A percentile compares a stretch with the other conserved stretches of the same genome.
These are phyloP conservation scores for Platysteira castanea DNA, from an alignment of 2,113 vertebrate species.

Conservation along the genomic window DNA sequence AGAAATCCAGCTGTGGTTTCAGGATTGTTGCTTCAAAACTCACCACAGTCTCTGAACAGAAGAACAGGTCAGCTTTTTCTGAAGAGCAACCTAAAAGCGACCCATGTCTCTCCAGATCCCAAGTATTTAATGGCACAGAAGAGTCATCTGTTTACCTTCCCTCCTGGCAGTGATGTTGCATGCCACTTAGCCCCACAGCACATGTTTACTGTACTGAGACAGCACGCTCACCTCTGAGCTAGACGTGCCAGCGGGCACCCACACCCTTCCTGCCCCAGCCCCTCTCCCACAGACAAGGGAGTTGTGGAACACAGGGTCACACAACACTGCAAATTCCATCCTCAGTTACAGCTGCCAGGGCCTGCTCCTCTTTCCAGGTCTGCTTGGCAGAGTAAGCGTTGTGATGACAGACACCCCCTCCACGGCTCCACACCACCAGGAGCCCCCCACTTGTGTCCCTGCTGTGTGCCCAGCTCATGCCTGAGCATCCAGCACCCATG, in stretches of 20 bases:
- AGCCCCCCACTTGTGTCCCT: neutral
- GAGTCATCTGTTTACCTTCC: slow-evolving; percentile 30
- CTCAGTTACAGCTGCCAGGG: neutral
- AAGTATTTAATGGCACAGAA: neutral
- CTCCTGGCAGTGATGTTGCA: neutral
- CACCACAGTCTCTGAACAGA: neutral
- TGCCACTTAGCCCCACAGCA: neutral
- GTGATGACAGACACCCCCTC: neutral
- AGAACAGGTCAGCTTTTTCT: neutral
- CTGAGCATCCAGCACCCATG: neutral
- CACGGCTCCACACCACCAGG: neutral
- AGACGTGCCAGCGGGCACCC: neutral
- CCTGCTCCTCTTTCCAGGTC: neutral
- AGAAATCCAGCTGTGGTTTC: neutral
- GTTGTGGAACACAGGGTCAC: neutral
- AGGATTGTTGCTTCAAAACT: neutral
- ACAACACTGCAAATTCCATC: neutral
- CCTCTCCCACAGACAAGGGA: neutral
- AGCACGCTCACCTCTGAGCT: neutral
- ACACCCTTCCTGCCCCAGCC: neutral
- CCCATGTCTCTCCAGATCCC: neutral
- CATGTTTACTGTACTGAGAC: neutral
- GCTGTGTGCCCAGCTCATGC: neutral
- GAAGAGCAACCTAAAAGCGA: neutral
- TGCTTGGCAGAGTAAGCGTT: neutral